These are phyloP conservation scores for Luperina nickerlii DNA, from an alignment of 2,888 invertebrate species.

Conservation along the genomic window DNA sequence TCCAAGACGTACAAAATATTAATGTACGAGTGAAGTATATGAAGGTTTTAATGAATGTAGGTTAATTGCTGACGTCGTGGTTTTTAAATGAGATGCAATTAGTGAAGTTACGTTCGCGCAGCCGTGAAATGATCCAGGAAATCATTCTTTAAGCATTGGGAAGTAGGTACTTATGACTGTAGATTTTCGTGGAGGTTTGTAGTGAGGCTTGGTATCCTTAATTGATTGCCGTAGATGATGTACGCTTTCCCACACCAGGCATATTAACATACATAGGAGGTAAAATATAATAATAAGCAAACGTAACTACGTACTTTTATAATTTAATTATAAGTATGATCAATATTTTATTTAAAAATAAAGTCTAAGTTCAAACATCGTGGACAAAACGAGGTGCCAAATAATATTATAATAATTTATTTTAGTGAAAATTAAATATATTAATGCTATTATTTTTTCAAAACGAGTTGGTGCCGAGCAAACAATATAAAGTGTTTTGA, in stretches of 20 bases:
- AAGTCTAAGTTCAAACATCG: background rate
- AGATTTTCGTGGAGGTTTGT: slow-evolving; percentile 28
- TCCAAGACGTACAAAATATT: slow-evolving; percentile 63
- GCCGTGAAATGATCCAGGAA: slow-evolving; percentile 73
- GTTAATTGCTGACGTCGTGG: slow-evolving; percentile 79
- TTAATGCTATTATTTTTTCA: background rate
- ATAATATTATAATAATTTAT: background rate
- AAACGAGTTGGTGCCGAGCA: background rate
- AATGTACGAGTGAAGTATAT: slow-evolving; percentile 49
- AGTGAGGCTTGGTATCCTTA: background rate
- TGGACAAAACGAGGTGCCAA: background rate
- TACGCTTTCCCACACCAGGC: background rate
- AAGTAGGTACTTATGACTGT: slow-evolving; percentile 58
- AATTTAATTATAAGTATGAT: background rate
- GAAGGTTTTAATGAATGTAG: slow-evolving; percentile 75
- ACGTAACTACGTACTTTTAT: background rate
- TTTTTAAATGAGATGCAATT: slow-evolving; percentile 85
- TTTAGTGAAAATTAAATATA: background rate
- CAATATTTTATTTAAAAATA: background rate
- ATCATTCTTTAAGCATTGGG: slow-evolving; percentile 73
- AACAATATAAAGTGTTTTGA: background rate
- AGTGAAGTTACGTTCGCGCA: slow-evolving; percentile 73
- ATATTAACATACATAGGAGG: background rate
- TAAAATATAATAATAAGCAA: background rate
- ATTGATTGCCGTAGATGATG: background rate